Evolutionary conservation across 1,140 invertebrate species (phyloP), one percentile per base, ranked within the genome.

Genomic region (Cherax destructor): DNA sequence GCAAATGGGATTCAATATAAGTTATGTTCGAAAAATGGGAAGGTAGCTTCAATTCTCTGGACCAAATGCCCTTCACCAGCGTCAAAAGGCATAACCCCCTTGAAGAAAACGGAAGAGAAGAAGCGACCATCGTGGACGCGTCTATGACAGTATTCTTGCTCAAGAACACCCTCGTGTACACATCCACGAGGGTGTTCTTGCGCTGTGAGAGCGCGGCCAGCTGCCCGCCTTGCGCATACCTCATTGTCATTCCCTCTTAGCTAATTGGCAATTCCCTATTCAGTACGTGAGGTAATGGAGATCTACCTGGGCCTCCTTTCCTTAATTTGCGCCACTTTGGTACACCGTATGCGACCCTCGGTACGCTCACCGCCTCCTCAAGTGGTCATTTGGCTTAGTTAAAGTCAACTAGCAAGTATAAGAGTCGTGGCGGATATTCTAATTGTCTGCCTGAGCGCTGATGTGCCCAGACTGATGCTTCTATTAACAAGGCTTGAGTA

Each of bases 261-360:
- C 78, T 88, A 81, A 88, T 88, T 81, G 86, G 86, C 59, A 50
- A 56, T 88, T 88, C 47, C 72, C 86, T 56, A 88, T 88, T 88
- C 86, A 83, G 86, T 52, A 81, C 4, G 65, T 88, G 65, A 81
- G 79, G 49, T 88, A 83, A 88, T 83, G 47, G 24, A 50, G 13
- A 30, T n/a, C 86, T 88, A 74, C 79, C 79, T 83, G 86, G 61
- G 61, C 65, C 61, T 80, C 65, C 78, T 88, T 88, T 30, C 65
- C 59, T 88, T 72, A 88, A 88, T 88, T 88, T 88, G 86, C 69
- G 30, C 78, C 47, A 30, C 49, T 50, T 83, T 83, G 24, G 78
- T 52, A 56, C 47, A 49, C 30, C 86, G 16, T 52, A 24, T 30
- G 72, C 21, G 78, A 49, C 16, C 52, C 9, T 69, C 41, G 24